Evolutionary conservation across 30 jellyfish, hydroid and myxozoan species (phyloP).

Genomic region (Morbakka virulenta): DNA sequence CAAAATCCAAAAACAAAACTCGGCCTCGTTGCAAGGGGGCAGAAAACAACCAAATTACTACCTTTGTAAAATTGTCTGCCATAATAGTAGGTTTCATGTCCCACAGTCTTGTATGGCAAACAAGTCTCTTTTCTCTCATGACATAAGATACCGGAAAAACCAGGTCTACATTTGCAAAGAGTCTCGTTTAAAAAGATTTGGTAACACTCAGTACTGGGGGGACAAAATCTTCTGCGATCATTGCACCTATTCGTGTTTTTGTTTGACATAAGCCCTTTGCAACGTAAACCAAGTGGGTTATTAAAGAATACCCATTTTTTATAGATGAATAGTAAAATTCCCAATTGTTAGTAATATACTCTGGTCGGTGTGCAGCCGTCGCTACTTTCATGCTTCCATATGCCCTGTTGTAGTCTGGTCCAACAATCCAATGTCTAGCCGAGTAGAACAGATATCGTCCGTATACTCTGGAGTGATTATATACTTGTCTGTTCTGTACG

Average conservation of each 20-base stretch:
- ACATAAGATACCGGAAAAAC: too few relatives aligned
- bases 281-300: not conserved
- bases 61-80: too few relatives aligned
- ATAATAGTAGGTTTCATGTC: not conserved
- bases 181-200: too few relatives aligned
- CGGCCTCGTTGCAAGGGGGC: too few relatives aligned
- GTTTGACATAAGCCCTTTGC: constrained; percentile 31
- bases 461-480: constrained; percentile 27
- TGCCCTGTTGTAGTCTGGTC: not conserved
- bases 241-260: too few relatives aligned
- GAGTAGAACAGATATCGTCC: constrained; percentile 25
- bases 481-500: constrained; percentile 21
- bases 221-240: too few relatives aligned
- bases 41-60: too few relatives aligned
- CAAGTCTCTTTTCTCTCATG: too few relatives aligned
- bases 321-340: too few relatives aligned
- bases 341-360: constrained; percentile 38
- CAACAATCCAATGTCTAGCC: constrained; percentile 23
- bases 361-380: constrained; percentile 40
- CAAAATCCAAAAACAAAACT: too few relatives aligned
- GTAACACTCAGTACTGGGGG: too few relatives aligned
- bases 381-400: constrained; percentile 1
- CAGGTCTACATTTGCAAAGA: too few relatives aligned
- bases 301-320: not conserved
- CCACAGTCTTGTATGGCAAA: not conserved